Percentiles rank a stretch among this genome's conserved stretches.
Evolutionary conservation across 2,888 invertebrate genomes (phyloP).

Genomic region (Tridacna crocea): DNA sequence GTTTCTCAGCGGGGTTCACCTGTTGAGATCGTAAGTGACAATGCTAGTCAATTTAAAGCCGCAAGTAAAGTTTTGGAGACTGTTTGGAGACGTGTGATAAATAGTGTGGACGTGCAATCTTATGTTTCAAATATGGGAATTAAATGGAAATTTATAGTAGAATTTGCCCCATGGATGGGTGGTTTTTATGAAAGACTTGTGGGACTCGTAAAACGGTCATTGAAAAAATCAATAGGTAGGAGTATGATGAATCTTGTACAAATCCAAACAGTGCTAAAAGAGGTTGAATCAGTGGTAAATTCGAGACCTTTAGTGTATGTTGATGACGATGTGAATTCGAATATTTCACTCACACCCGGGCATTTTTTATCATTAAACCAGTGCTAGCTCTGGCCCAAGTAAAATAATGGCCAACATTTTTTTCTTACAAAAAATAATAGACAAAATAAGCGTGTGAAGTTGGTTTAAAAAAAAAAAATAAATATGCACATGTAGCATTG

Average conservation of each 20-base stretch:
- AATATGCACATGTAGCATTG: too few species aligned
- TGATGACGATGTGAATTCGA: constrained; percentile 39
- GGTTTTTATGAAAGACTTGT: constrained; percentile 43
- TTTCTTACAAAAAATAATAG: too few species aligned
- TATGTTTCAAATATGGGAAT: constrained; percentile 22
- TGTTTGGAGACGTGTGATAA: background rate
- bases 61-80: constrained; percentile 6
- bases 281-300: constrained; percentile 36
- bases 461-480: too few species aligned
- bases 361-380: constrained; percentile 38
- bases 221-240: constrained; percentile 37
- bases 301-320: constrained; percentile 42
- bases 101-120: constrained; percentile 6
- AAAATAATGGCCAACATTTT: too few species aligned
- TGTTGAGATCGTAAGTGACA: constrained; percentile 29
- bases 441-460: too few species aligned
- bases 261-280: constrained; percentile 37
- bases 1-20: constrained; percentile 28
- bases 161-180: constrained; percentile 36
- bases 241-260: constrained; percentile 27
- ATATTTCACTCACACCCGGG: constrained; percentile 28
- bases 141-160: constrained; percentile 36
- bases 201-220: constrained; percentile 32
- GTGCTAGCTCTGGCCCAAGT: too few species aligned
- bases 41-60: constrained; percentile 32